phyloP scores from a whole-genome alignment of 2,113 vertebrate species.

The Madoqua kirkii region DNA sequence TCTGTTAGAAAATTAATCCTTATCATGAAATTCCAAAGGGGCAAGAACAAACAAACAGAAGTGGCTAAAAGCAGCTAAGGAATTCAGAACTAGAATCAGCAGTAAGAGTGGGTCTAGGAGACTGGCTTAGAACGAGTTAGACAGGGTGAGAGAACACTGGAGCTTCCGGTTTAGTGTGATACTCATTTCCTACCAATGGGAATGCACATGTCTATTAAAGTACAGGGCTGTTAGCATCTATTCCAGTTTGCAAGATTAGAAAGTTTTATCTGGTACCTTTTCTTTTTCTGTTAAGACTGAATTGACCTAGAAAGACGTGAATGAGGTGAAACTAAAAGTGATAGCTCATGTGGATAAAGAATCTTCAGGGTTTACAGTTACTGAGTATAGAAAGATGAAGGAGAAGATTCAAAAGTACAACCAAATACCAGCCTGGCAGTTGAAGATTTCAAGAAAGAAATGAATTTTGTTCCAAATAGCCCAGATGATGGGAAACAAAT shows the following conservation, averaged over 20 bases:
- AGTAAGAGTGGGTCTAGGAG: background rate
- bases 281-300: background rate
- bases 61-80: background rate
- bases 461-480: background rate
- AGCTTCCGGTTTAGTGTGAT: background rate
- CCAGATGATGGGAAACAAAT: background rate
- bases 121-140: background rate
- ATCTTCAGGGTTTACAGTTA: background rate
- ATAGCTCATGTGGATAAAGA: background rate
- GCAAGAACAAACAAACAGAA: background rate
- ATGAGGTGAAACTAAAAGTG: background rate
- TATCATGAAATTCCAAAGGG: background rate
- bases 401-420: background rate
- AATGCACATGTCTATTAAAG: background rate
- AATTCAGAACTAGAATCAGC: background rate
- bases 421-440: background rate
- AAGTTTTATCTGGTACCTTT: background rate
- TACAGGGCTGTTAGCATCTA: background rate
- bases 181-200: background rate
- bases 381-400: background rate
- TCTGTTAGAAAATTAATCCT: background rate
- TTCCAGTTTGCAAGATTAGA: background rate
- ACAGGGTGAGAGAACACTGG: background rate
- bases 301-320: background rate
- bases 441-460: slow-evolving; percentile 38